Evolutionary conservation across 92 coral and sea anemone genomes (phyloP).

Genomic region (Porites divaricata): DNA sequence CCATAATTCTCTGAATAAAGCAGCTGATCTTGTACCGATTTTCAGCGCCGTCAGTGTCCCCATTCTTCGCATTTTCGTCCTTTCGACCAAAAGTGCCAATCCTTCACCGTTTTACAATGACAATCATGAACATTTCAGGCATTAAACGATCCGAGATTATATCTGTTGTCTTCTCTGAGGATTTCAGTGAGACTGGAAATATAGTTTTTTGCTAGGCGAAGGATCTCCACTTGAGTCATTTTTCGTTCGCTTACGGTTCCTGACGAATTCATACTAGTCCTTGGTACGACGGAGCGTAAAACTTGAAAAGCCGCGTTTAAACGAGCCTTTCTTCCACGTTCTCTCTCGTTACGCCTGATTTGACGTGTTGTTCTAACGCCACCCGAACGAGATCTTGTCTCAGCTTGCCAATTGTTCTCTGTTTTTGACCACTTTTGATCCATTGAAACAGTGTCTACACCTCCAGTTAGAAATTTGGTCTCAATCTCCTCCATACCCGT

Average conservation of each 20-base stretch:
- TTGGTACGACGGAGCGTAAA: constrained; percentile 90
- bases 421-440: constrained; percentile 32
- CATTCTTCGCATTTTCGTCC: not conserved
- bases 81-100: not conserved
- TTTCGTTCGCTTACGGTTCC: constrained; percentile 82
- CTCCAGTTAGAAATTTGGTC: constrained; percentile 1
- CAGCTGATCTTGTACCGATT: not conserved
- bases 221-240: constrained; percentile 96
- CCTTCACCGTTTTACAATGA: not conserved
- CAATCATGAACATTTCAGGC: constrained; percentile 29
- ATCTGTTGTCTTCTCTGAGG: constrained; percentile 66
- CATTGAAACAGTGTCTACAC: not conserved
- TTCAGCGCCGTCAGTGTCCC: not conserved
- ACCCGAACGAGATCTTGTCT: constrained; percentile 19
- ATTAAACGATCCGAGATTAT: constrained; percentile 61
- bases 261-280: constrained; percentile 56
- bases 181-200: constrained; percentile 89
- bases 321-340: constrained; percentile 94
- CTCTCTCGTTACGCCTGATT: constrained; percentile 93
- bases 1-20: not conserved
- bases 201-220: constrained; percentile 96
- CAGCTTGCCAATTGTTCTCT: constrained; percentile 13
- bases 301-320: constrained; percentile 98
- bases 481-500: constrained; percentile 1
- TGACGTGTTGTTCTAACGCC: constrained; percentile 83